Evolutionary conservation across 92 coral and sea anemone species (phyloP).

Genomic region (Porites rus): DNA sequence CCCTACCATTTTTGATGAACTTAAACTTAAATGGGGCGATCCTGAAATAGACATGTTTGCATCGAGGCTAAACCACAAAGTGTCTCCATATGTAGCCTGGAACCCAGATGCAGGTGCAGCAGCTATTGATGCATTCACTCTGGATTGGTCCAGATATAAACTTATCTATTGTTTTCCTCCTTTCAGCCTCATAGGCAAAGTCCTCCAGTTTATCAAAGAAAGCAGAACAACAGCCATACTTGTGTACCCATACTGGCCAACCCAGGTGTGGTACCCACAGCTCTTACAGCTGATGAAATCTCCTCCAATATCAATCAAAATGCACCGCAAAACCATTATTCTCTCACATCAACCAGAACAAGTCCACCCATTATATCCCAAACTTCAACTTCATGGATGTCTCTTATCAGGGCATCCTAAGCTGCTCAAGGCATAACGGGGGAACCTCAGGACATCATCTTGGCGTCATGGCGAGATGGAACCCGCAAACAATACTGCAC

Average conservation of each 20-base stretch:
- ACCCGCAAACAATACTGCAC: slow-evolving; percentile 61
- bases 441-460: slow-evolving; percentile 52
- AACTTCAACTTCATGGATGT: slow-evolving; percentile 68
- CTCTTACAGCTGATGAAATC: slow-evolving; percentile 58
- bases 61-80: slow-evolving; percentile 67
- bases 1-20: slow-evolving; percentile 30
- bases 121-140: slow-evolving; percentile 68
- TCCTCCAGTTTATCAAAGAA: slow-evolving; percentile 51
- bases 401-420: slow-evolving; percentile 64
- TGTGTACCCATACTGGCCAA: slow-evolving; percentile 60
- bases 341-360: slow-evolving; percentile 46
- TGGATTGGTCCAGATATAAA: slow-evolving; percentile 65
- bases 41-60: slow-evolving; percentile 74
- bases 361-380: slow-evolving; percentile 59
- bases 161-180: slow-evolving; percentile 68
- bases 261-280: slow-evolving; percentile 70
- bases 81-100: slow-evolving; percentile 60
- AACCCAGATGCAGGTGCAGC: slow-evolving; percentile 72
- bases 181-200: slow-evolving; percentile 70
- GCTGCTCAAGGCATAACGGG: slow-evolving; percentile 52
- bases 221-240: slow-evolving; percentile 42
- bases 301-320: slow-evolving; percentile 47
- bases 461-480: slow-evolving; percentile 59
- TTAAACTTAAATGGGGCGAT: slow-evolving; percentile 53
- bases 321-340: slow-evolving; percentile 42